Conservation (phyloP, 2,888 invertebrate genomes). For the Agriopis aurantiaria region DNA sequence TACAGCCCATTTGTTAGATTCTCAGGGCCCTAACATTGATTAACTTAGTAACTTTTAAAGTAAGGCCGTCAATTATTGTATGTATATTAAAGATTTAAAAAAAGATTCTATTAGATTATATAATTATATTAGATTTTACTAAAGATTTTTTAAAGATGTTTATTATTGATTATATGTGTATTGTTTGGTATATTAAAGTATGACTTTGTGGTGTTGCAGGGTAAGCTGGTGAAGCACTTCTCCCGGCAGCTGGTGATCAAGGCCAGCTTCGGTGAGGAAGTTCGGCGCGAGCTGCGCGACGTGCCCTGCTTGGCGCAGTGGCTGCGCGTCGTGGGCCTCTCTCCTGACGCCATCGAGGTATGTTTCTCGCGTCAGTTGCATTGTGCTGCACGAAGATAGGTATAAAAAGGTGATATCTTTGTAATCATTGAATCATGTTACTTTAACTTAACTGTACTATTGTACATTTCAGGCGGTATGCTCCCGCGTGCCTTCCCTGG, state of each 20-base stretch:
- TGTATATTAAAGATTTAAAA: no score
- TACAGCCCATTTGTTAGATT: no score
- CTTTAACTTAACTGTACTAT: no score
- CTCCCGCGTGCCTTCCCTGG: slow-evolving; percentile 90
- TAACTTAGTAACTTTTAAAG: no score
- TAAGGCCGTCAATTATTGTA: not conserved
- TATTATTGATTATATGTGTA: no score
- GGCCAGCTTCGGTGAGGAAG: slow-evolving; percentile 89
- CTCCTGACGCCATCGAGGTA: slow-evolving; percentile 88
- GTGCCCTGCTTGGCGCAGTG: slow-evolving; percentile 95
- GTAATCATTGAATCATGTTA: not conserved
- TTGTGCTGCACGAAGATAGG: not conserved
- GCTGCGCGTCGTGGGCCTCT: slow-evolving; percentile 96
- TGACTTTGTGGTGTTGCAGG: slow-evolving; percentile 83
- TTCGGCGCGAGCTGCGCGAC: slow-evolving; percentile 88
- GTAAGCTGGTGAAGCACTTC: slow-evolving; percentile 97
- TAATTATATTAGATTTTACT: no score
- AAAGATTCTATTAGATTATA: no score
- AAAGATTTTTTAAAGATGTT: no score
- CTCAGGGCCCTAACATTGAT: no score
- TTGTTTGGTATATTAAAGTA: not conserved
- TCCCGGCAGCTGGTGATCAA: slow-evolving; percentile 96
- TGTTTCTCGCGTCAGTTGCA: not conserved
- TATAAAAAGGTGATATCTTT: not conserved
- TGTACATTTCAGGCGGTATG: slow-evolving; percentile 87